Evolutionary conservation across 2,888 invertebrate species (phyloP), one percentile per base, ranked within the genome.

Genomic region (Drosophila leonis): DNA sequence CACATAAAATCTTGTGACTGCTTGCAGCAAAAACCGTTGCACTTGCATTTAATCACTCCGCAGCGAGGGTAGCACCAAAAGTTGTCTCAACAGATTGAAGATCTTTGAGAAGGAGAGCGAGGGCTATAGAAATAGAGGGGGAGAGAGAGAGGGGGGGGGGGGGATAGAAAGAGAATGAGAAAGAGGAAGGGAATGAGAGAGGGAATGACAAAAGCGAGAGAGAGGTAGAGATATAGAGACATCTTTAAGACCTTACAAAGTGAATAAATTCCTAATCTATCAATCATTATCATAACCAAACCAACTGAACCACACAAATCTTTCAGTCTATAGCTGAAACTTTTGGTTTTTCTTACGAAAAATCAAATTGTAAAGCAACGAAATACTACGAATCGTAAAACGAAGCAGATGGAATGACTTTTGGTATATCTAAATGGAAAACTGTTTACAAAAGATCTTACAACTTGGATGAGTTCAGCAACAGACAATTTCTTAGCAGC

Each of bases 1-100:
- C 46, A 57, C 65, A 70, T 39, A 18, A 42, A 42, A 61, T 54
- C 49, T 56, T 37, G 24, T 8, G 20, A 49, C 31, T 49, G 18
- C 13, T 33, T 18, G 31, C 12, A 18, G 31, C 39, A 29, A 35
- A 52, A 71, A 55, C 56, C 61, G 51, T 70, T 61, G 52, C 52
- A 70, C 42, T 57, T 54, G 46, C 54, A 20, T 35, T 33, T 20
- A 51, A 35, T 15, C 51, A 33, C 8, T 20, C 8, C 10, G 27
- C 65, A 71, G 20, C 71, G 74, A 62, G 65, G 71, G 61, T 3
- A 9, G 57, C 33, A 42, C 6, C 5, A 27, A 51, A 20, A 46
- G 6, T 54, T 54, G 35, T 24, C 15, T 15, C 1, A 7, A 7
- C 0, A 37, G 4, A 7, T 10, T 24, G 35, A 52, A 24, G 5